A percentile compares a stretch with the other conserved stretches of the same genome.
Conservation (phyloP, 2,888 invertebrate genomes). For the Temnothorax rugatulus region DNA sequence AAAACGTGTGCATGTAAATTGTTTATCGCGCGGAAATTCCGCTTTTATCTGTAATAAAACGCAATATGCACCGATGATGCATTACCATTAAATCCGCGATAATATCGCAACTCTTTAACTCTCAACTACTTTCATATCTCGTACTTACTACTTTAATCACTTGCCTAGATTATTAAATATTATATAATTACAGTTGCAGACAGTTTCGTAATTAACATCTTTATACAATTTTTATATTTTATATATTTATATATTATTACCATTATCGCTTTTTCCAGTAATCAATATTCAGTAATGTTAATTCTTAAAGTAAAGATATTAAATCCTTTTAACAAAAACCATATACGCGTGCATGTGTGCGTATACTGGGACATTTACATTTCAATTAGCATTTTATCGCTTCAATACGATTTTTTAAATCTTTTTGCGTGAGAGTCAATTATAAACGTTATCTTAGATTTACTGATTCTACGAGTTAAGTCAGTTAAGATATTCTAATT, state of each 20-base stretch:
- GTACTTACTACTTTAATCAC: conserved; percentile 37
- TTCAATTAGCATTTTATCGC: not conserved
- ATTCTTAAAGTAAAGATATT: not conserved
- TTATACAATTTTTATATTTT: not conserved
- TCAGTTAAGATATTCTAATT: not conserved
- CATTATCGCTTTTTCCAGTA: not conserved
- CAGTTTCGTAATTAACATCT: conserved; percentile 26
- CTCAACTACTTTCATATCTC: conserved; percentile 49
- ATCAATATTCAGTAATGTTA: not conserved
- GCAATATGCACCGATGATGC: conserved; percentile 59
- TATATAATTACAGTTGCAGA: not conserved
- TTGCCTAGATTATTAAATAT: conserved; percentile 19
- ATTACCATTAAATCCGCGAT: conserved; percentile 57
- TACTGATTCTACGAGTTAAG: not conserved
- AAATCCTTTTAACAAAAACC: not conserved
- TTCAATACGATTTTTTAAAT: not conserved
- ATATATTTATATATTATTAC: not conserved
- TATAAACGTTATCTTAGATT: conserved; percentile 1
- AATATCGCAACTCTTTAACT: conserved; percentile 56
- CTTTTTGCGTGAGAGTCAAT: not conserved
- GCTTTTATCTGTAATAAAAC: conserved; percentile 59
- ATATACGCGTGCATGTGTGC: not conserved
- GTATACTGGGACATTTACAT: not conserved
- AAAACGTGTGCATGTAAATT: conserved; percentile 58
- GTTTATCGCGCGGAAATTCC: conserved; percentile 58